A percentile compares a stretch with the other conserved stretches of the same genome.
Evolutionary conservation across 2,888 invertebrate species (phyloP).

Genomic region (Spilosoma lubricipeda): DNA sequence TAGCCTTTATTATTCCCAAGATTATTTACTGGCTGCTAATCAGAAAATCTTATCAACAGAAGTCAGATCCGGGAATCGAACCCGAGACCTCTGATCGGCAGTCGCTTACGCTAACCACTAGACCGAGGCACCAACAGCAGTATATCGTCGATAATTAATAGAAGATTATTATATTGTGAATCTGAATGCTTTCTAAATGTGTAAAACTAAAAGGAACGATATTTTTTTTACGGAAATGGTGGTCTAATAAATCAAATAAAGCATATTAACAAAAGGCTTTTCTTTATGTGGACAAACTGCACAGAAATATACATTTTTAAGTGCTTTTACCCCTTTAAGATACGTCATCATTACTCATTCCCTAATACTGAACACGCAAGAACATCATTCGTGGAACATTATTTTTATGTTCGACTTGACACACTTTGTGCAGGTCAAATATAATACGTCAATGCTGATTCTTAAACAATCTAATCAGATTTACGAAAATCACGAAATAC

Average conservation of each 20-base stretch:
- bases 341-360: conserved; percentile 18
- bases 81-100: no score
- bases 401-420: conserved; percentile 20
- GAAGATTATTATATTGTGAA: neutral
- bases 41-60: no score
- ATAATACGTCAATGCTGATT: conserved; percentile 9
- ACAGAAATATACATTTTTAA: neutral
- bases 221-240: neutral
- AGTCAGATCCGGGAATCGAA: no score
- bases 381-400: conserved; percentile 18
- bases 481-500: conserved; percentile 7
- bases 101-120: no score
- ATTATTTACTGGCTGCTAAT: no score
- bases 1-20: no score
- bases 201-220: neutral
- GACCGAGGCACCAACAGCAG: no score
- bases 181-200: neutral
- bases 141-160: neutral
- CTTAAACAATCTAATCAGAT: conserved; percentile 10
- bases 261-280: neutral
- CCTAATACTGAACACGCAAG: conserved; percentile 17
- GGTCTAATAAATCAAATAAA: neutral
- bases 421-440: conserved; percentile 21
- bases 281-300: neutral
- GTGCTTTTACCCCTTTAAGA: conserved; percentile 4